Evolutionary conservation across 2,797 vertebrate genomes (phyloP), one percentile per base, ranked within the genome.

Genomic region (Onychomys torridus): DNA sequence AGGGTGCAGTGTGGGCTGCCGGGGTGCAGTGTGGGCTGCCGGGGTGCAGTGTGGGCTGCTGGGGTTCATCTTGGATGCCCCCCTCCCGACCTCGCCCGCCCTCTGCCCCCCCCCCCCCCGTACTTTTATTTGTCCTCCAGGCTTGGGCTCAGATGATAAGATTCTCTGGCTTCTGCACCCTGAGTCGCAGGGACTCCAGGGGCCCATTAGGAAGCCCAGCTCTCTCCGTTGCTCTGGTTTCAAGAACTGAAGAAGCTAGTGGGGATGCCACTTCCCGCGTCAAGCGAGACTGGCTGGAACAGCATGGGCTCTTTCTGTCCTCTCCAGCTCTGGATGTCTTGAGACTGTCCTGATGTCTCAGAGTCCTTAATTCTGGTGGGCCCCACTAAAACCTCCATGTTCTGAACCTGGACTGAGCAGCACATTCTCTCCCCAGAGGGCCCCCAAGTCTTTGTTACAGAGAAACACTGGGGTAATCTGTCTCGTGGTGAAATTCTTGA

Each of bases 51-150:
- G n/a, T n/a, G n/a, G 67, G 19, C 16, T 21, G n/a, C n/a, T 0
- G 32, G 1, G 0, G 37, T 6, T 4, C 67, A n/a, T 46, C 46
- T 21, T 27, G 19, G 23, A 7, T 49, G 61, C n/a, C 46, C 34
- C 55, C 25, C 57, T 29, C 13, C 23, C 19, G n/a, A 1, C 1
- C 32, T n/a, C n/a, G n/a, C n/a, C n/a, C n/a, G n/a, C 6, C 21
- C 6, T 12, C 3, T 1, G 52, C 12, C 57, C 57, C 57, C 19
- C n/a, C n/a, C 6, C 52, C 2, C 32, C 14, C 23, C 0, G 4
- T 49, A 49, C 27, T 49, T 55, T 52, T 52, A 40, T 71, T 63
- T 16, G 49, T 46, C 63, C 46, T 23, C 55, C 13, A 75, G 55
- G 34, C 52, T 59, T 73, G 55, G 46, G 6, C 19, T 69, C 46